A percentile compares a stretch with the other conserved stretches of the same genome.
phyloP scores from a whole-genome alignment of 2,113 vertebrate genomes.

The Mesembrinibis cayennensis region DNA sequence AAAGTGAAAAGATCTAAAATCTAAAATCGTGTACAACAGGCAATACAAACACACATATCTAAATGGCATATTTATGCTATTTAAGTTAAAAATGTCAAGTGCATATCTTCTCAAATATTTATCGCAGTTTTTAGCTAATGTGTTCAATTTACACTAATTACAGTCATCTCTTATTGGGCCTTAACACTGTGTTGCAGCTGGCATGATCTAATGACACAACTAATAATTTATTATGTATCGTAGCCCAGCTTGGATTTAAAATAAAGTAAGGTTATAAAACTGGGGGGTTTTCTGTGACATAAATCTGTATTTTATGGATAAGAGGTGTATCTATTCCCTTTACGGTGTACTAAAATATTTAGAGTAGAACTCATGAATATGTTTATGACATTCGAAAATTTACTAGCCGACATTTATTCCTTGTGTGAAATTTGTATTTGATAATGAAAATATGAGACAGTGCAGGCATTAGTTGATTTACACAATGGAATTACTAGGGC shows the following conservation, averaged over 20 bases:
- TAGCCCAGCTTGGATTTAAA: slow-evolving; percentile 13
- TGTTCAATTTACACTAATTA: slow-evolving; percentile 39
- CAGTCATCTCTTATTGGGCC: neutral
- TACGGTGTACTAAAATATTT: slow-evolving; percentile 56
- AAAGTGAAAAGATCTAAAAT: neutral
- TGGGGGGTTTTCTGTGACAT: neutral
- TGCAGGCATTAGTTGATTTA: neutral
- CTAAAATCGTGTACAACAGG: neutral
- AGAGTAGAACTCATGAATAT: slow-evolving; percentile 28
- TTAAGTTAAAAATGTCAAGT: neutral
- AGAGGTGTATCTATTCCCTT: slow-evolving; percentile 39
- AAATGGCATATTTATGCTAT: neutral
- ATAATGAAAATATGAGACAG: slow-evolving; percentile 10
- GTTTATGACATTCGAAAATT: slow-evolving; percentile 38
- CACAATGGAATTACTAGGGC: neutral
- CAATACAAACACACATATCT: neutral
- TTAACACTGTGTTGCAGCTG: slow-evolving; percentile 1
- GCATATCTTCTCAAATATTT: neutral
- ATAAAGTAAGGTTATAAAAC: neutral
- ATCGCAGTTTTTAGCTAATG: neutral
- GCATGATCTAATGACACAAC: neutral
- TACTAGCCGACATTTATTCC: slow-evolving; percentile 12
- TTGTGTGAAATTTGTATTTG: slow-evolving; percentile 41
- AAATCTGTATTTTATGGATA: slow-evolving; percentile 40
- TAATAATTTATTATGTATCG: slow-evolving; percentile 7